phyloP scores from a whole-genome alignment of 2,888 invertebrate species.

The Drosophila parthenogenetica region DNA sequence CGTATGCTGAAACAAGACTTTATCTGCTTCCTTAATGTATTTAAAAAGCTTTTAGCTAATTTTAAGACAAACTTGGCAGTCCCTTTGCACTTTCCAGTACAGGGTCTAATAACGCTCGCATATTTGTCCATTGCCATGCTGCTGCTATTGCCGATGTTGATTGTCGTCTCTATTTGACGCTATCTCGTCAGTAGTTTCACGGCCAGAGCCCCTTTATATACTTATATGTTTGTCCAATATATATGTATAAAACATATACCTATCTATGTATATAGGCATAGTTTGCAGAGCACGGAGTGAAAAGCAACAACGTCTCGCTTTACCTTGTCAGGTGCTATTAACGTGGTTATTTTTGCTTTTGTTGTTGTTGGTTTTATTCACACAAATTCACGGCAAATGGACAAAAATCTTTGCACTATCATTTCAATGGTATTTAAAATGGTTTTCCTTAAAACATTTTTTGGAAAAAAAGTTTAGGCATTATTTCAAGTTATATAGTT shows the following conservation, averaged over 20 bases:
- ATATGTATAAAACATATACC: constrained; percentile 67
- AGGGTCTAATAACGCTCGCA: constrained; percentile 47
- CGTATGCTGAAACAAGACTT: too few species aligned
- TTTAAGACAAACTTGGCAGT: not conserved
- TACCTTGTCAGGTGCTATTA: constrained; percentile 64
- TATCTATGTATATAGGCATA: constrained; percentile 63
- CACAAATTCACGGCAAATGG: constrained; percentile 78
- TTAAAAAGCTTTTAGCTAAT: too few species aligned
- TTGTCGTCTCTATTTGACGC: constrained; percentile 21
- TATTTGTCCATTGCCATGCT: constrained; percentile 58
- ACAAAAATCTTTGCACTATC: constrained; percentile 54
- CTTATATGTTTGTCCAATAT: not conserved
- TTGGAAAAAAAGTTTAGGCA: not conserved
- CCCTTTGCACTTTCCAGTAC: not conserved
- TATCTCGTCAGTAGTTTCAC: constrained; percentile 60
- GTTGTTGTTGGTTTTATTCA: constrained; percentile 66
- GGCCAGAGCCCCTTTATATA: constrained; percentile 50
- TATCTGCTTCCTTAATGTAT: too few species aligned
- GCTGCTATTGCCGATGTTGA: constrained; percentile 33
- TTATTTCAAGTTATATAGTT: not conserved
- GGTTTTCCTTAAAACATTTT: constrained; percentile 33
- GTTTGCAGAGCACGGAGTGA: constrained; percentile 69
- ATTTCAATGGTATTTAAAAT: constrained; percentile 66
- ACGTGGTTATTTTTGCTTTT: constrained; percentile 8
- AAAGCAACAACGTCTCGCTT: constrained; percentile 63